A percentile compares a stretch with the other conserved stretches of the same genome.
phyloP scores from a whole-genome alignment of 2,113 vertebrate species.

The Saimiri boliviensis region DNA sequence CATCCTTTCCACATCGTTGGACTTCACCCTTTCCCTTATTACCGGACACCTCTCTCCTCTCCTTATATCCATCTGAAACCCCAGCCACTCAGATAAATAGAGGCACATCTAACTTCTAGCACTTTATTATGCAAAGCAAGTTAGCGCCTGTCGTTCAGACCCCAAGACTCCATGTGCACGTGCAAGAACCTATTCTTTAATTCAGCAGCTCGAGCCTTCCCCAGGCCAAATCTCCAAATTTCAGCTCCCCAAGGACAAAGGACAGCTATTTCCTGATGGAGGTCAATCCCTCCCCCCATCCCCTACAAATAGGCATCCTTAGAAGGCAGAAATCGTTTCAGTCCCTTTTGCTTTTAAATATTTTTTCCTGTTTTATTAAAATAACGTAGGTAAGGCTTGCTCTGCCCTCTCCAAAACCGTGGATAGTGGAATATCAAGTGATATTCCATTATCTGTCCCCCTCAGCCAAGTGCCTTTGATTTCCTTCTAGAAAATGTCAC shows the following conservation, averaged over 20 bases:
- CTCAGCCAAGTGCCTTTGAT: background rate
- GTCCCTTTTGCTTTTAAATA: background rate
- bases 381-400: fast-evolving
- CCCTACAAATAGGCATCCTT: background rate
- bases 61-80: background rate
- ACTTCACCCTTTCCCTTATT: background rate
- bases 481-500: background rate
- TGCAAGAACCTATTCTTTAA: fast-evolving
- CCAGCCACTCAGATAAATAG: background rate
- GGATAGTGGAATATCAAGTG: background rate
- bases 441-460: background rate
- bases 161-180: background rate
- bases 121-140: background rate
- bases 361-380: background rate
- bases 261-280: background rate
- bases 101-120: too few relatives aligned
- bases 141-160: background rate
- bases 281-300: fast-evolving
- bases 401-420: background rate
- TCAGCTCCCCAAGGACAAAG: background rate
- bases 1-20: background rate
- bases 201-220: fast-evolving
- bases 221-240: background rate
- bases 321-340: background rate
- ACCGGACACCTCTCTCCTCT: background rate